phyloP scores from a whole-genome alignment of 2,113 vertebrate genomes.

The Thinocorus orbignyianus region DNA sequence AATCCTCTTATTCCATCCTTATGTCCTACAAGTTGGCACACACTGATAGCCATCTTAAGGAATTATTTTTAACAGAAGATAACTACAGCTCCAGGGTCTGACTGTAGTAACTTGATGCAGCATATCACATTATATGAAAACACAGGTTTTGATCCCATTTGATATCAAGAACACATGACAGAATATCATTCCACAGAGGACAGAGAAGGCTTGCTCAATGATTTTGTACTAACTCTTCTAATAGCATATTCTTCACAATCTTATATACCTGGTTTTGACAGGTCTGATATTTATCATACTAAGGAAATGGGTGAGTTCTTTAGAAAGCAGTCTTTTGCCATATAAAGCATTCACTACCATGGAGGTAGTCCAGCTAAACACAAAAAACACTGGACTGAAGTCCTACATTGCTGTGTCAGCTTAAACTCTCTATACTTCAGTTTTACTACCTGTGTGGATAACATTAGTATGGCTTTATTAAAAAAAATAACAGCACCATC shows the following conservation, averaged over 20 bases:
- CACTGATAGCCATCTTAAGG: background rate
- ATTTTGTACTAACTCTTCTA: background rate
- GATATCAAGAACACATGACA: background rate
- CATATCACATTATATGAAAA: background rate
- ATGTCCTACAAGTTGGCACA: background rate
- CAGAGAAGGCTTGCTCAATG: background rate
- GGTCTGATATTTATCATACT: background rate
- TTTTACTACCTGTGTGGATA: background rate
- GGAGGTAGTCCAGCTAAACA: background rate
- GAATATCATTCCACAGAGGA: background rate
- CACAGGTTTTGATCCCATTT: background rate
- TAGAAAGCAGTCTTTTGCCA: background rate
- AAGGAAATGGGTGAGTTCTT: background rate
- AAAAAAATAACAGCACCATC: background rate
- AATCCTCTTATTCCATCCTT: background rate
- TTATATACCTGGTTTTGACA: background rate
- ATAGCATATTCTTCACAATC: background rate
- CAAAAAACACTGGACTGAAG: background rate
- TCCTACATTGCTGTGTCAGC: background rate
- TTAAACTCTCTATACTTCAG: background rate
- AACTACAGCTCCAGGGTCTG: background rate
- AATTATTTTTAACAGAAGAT: background rate
- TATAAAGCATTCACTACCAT: background rate
- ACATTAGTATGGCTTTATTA: background rate
- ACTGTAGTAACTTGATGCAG: background rate